These are phyloP conservation scores for Philypnodon macrostomus DNA, from an alignment of 2,797 vertebrate species.

Conservation along the genomic window DNA sequence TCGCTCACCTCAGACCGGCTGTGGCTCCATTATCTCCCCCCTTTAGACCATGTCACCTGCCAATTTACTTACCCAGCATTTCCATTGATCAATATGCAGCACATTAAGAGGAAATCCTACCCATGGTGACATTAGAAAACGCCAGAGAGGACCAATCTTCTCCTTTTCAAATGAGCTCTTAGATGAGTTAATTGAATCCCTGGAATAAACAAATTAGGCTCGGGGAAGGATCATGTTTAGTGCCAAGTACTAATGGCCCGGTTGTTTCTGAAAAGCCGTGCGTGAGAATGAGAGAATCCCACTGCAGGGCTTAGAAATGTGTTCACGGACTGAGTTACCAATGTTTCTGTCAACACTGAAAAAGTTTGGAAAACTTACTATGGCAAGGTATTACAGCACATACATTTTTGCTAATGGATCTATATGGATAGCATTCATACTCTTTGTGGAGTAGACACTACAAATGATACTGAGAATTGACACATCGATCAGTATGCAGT, in stretches of 20 bases:
- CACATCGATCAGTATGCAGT: too few relatives aligned
- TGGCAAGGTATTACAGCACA: too few relatives aligned
- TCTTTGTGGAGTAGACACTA: too few relatives aligned
- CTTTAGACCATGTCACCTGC: slow-evolving; percentile 72
- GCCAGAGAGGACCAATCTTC: slow-evolving; percentile 36
- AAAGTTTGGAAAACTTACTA: too few relatives aligned
- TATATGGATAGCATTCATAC: too few relatives aligned
- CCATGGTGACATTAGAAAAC: slow-evolving; percentile 70
- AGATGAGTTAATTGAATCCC: slow-evolving; percentile 73
- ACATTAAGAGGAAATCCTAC: slow-evolving; percentile 61
- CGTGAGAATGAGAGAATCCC: slow-evolving; percentile 61
- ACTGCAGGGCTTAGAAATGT: slow-evolving; percentile 24
- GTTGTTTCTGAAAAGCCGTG: slow-evolving; percentile 50
- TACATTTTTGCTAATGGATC: too few relatives aligned
- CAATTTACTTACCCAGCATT: slow-evolving; percentile 56
- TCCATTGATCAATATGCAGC: slow-evolving; percentile 68
- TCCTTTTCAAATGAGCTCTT: slow-evolving; percentile 65
- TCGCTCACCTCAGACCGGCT: slow-evolving; percentile 37
- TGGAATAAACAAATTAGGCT: slow-evolving; percentile 71
- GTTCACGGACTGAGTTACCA: neutral
- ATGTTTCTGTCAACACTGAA: neutral
- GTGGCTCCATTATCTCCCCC: slow-evolving; percentile 66
- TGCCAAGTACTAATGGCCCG: slow-evolving; percentile 71
- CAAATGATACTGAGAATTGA: too few relatives aligned
- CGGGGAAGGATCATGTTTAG: slow-evolving; percentile 59